Evolutionary conservation across 2,888 invertebrate genomes (phyloP).

Genomic region (Lasioglossum malachurum): DNA sequence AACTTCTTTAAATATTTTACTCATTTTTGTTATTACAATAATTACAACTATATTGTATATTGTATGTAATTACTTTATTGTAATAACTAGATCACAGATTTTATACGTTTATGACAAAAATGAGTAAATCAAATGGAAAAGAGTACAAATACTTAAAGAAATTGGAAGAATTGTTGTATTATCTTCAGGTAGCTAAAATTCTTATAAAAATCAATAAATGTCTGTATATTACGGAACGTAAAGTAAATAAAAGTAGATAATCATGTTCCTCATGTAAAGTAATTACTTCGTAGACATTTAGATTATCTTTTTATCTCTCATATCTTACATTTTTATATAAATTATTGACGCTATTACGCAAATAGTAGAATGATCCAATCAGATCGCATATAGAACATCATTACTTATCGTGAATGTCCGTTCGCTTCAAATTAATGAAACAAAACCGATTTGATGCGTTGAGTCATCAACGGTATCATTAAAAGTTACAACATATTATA

Average conservation of each 20-base stretch:
- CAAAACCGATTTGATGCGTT: neutral
- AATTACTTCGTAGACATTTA: neutral
- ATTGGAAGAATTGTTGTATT: too few relatives aligned
- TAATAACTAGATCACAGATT: too few relatives aligned
- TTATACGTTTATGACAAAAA: too few relatives aligned
- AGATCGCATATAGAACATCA: neutral
- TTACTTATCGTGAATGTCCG: neutral
- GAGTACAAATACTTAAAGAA: too few relatives aligned
- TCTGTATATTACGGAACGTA: neutral
- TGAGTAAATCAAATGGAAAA: too few relatives aligned
- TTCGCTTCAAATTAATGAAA: slow-evolving; percentile 9
- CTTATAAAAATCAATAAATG: neutral
- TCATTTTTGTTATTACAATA: too few relatives aligned
- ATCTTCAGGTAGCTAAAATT: too few relatives aligned
- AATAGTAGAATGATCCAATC: neutral
- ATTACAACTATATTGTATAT: too few relatives aligned
- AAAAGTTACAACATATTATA: slow-evolving; percentile 4
- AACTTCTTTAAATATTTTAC: neutral
- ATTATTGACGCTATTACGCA: neutral
- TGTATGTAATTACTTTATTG: too few relatives aligned
- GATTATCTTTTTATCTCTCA: neutral
- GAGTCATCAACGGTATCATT: slow-evolving; percentile 19
- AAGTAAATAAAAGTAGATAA: neutral
- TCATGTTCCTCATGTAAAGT: neutral
- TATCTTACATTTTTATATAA: neutral